These are phyloP conservation scores for Fistularia commersonii DNA, from an alignment of 2,797 vertebrate genomes.

Conservation along the genomic window DNA sequence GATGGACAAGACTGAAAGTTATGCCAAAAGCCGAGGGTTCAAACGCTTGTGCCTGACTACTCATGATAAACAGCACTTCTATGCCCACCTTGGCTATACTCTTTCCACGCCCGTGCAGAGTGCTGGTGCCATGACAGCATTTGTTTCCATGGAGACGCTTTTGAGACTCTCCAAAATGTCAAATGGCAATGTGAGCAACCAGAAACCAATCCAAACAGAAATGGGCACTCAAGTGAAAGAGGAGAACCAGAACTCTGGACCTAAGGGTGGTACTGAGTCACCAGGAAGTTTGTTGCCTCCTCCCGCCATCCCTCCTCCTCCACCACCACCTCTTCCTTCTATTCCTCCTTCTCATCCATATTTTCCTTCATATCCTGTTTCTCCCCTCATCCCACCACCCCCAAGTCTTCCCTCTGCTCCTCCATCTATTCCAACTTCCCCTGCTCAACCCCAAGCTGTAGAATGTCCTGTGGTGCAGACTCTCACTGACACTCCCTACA, in stretches of 20 bases:
- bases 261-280: background rate
- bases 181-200: background rate
- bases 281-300: background rate
- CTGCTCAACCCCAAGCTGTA: slow-evolving; percentile 26
- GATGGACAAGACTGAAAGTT: slow-evolving; percentile 88
- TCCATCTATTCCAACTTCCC: background rate
- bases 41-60: slow-evolving; percentile 85
- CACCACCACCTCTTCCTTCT: background rate
- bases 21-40: slow-evolving; percentile 79
- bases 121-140: slow-evolving; percentile 73
- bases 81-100: slow-evolving; percentile 84
- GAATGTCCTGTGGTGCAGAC: slow-evolving; percentile 51
- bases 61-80: slow-evolving; percentile 91
- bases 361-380: slow-evolving; percentile 9
- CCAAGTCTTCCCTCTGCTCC: background rate
- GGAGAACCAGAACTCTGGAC: background rate
- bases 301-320: slow-evolving; percentile 9
- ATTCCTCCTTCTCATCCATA: background rate
- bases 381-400: slow-evolving; percentile 1
- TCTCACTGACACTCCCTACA: slow-evolving; percentile 78
- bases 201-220: slow-evolving; percentile 2
- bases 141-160: slow-evolving; percentile 77
- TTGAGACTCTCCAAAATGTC: slow-evolving; percentile 70
- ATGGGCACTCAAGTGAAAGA: background rate
- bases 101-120: slow-evolving; percentile 85